Evolutionary conservation across 2,797 vertebrate genomes (phyloP).

Genomic region (Avahi laniger): DNA sequence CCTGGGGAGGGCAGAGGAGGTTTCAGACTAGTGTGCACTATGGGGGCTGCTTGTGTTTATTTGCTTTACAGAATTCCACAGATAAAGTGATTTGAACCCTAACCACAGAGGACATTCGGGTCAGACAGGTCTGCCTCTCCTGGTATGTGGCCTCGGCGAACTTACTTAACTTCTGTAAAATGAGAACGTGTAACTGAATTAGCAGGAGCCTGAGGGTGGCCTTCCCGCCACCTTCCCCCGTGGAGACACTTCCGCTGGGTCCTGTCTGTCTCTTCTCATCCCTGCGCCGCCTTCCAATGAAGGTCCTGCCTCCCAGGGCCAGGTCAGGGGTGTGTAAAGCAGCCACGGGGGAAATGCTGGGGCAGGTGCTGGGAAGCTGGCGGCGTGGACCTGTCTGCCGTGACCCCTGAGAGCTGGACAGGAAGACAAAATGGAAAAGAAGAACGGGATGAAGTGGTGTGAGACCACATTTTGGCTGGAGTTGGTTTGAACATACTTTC

Average conservation of each 20-base stretch:
- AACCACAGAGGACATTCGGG: neutral
- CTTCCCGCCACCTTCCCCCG: fast-evolving
- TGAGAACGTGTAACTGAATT: neutral
- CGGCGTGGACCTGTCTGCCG: fast-evolving
- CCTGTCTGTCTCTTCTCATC: too few relatives aligned
- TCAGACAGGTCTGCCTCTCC: too few relatives aligned
- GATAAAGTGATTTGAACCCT: too few relatives aligned
- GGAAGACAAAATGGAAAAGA: neutral
- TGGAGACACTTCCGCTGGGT: fast-evolving
- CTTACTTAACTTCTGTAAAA: neutral
- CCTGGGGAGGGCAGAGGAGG: too few relatives aligned
- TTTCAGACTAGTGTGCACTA: neutral
- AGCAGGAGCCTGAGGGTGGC: fast-evolving
- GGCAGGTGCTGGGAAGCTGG: neutral
- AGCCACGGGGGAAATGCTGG: fast-evolving
- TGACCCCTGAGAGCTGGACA: fast-evolving
- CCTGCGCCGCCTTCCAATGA: neutral
- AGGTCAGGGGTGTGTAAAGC: too few relatives aligned
- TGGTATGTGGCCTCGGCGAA: too few relatives aligned
- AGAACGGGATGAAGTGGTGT: fast-evolving
- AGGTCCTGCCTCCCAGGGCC: neutral
- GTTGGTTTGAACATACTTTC: neutral
- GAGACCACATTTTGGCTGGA: fast-evolving
- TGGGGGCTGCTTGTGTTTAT: too few relatives aligned
- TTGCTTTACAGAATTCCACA: neutral